Conservation (phyloP, 2,888 invertebrate species). For the Amiota communis region DNA sequence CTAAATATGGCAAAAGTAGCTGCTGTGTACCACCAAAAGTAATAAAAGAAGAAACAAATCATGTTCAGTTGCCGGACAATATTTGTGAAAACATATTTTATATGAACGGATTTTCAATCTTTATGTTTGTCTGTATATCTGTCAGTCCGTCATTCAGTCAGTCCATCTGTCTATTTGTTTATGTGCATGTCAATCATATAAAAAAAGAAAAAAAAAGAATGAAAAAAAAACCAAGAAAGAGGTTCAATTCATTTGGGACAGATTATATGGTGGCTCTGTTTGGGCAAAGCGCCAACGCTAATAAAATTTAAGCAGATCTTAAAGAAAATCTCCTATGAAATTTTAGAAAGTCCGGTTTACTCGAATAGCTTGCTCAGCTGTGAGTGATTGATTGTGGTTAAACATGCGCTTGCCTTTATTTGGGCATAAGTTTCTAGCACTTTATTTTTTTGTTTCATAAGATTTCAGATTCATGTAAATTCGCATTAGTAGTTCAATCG, state of each 20-base stretch:
- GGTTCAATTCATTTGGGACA: conserved; percentile 61
- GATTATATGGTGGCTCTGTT: conserved; percentile 60
- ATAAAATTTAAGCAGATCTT: neutral
- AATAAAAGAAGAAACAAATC: too few relatives aligned
- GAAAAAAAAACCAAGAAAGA: neutral
- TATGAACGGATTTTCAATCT: neutral
- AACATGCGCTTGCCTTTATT: neutral
- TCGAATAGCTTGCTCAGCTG: conserved; percentile 8
- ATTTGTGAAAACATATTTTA: neutral
- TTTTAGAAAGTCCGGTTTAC: conserved; percentile 53
- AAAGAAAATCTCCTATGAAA: conserved; percentile 19
- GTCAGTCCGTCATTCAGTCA: neutral
- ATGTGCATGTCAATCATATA: conserved; percentile 13
- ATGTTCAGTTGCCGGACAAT: too few relatives aligned
- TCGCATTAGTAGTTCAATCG: too few relatives aligned
- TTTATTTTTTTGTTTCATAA: too few relatives aligned
- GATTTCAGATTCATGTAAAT: too few relatives aligned
- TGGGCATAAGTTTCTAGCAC: too few relatives aligned
- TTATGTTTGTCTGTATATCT: neutral
- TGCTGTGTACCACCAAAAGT: too few relatives aligned
- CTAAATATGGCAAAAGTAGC: too few relatives aligned
- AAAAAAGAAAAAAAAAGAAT: neutral
- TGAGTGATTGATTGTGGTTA: conserved; percentile 6
- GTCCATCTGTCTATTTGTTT: neutral
- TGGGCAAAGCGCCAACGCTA: conserved; percentile 37